A percentile compares a stretch with the other conserved stretches of the same genome.
phyloP scores from a whole-genome alignment of 2,113 vertebrate species.

The Syngnathoides biaculeatus region DNA sequence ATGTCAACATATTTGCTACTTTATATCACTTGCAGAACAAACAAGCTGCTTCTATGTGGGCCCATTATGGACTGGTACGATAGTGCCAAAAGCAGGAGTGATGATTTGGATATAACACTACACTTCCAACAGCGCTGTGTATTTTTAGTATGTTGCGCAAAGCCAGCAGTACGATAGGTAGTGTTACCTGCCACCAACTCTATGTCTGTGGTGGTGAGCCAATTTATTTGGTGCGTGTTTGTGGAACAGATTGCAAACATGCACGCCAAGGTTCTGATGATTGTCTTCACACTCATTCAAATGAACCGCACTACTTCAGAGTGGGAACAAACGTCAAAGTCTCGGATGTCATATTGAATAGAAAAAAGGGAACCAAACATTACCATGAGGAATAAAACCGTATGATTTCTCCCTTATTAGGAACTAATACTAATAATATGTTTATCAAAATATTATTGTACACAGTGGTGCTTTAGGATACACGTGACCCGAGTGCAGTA shows the following conservation, averaged over 20 bases:
- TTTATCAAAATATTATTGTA: too few relatives aligned
- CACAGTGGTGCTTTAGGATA: too few relatives aligned
- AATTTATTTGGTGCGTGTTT: constrained; percentile 33
- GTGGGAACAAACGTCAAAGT: too few relatives aligned
- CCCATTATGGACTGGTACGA: constrained; percentile 34
- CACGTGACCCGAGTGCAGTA: too few relatives aligned
- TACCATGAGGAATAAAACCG: too few relatives aligned
- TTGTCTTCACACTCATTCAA: background rate
- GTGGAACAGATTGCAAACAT: background rate
- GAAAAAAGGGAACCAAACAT: too few relatives aligned
- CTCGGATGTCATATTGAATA: too few relatives aligned
- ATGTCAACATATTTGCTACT: constrained; percentile 28
- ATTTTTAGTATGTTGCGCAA: constrained; percentile 46
- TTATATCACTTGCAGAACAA: constrained; percentile 8
- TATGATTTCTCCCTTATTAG: too few relatives aligned
- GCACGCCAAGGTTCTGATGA: background rate
- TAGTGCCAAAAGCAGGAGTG: constrained; percentile 36
- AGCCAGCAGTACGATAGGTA: constrained; percentile 48
- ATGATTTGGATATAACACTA: constrained; percentile 46
- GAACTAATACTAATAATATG: too few relatives aligned
- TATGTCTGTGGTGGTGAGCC: constrained; percentile 22
- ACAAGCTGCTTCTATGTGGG: constrained; percentile 44
- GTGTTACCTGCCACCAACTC: constrained; percentile 33
- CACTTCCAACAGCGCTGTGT: constrained; percentile 17
- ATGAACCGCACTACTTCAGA: too few relatives aligned